Conservation (phyloP, 2,113 vertebrate genomes). For the Lophura nycthemera region DNA sequence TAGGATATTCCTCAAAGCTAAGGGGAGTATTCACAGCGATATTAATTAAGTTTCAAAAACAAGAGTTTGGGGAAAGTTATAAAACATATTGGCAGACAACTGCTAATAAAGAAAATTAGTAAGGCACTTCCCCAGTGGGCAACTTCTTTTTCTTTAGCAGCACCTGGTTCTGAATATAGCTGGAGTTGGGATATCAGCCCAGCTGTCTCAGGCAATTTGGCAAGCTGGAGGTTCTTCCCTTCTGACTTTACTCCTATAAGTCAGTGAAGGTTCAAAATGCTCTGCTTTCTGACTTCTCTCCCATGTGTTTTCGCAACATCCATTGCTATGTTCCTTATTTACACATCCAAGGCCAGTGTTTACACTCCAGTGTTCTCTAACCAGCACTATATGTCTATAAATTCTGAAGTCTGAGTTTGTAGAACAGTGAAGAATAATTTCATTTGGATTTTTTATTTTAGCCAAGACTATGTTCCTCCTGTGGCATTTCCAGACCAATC, state of each 20-base stretch:
- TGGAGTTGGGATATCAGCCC: neutral
- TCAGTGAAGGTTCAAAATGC: conserved; percentile 52
- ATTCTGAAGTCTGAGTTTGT: neutral
- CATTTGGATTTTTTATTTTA: neutral
- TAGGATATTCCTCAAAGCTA: neutral
- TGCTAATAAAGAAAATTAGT: conserved; percentile 53
- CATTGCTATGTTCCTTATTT: neutral
- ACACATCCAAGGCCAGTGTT: neutral
- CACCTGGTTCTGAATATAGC: conserved; percentile 34
- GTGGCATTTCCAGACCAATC: neutral
- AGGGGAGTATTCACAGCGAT: neutral
- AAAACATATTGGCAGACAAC: conserved; percentile 26
- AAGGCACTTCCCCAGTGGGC: neutral
- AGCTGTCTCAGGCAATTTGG: conserved; percentile 31
- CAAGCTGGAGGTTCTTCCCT: conserved; percentile 11
- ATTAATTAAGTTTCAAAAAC: neutral
- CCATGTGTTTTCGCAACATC: neutral
- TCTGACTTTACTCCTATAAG: conserved; percentile 26
- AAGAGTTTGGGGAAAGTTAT: conserved; percentile 26
- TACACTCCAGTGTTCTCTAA: neutral
- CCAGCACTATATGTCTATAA: neutral
- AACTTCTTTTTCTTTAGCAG: conserved; percentile 31
- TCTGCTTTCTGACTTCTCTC: conserved; percentile 3
- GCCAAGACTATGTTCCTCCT: neutral
- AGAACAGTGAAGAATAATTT: neutral